Evolutionary conservation across 1,140 invertebrate species (phyloP), one percentile per base, ranked within the genome.

Genomic region (Harpegnathos saltator): DNA sequence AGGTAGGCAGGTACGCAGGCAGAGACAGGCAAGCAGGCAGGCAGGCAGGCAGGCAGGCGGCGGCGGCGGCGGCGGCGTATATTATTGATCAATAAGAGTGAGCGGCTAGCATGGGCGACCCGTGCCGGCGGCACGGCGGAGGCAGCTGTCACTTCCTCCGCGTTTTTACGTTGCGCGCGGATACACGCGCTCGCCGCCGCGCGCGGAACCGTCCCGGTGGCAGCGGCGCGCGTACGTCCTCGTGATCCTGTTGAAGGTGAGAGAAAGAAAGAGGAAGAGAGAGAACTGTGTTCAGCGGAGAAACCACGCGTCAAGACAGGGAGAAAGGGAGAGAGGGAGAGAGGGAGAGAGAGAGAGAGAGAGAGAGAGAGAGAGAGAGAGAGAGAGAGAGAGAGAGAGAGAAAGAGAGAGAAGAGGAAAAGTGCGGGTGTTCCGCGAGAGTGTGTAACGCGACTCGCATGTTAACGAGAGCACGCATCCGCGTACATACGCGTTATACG

Each of bases 41-140:
- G 62, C 74, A 66, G 26, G 11, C 73, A 66, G 22, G 62, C 62
- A 68, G 63, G 22, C 75, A 52, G 61, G 15, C 29, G 29, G 29
- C 29, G 29, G 29, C 38, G 33, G 38, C 54, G 54, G 54, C 50
- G 14, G 62, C 61, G 61, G 62, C n/a, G 85, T 91, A 84, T 93
- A 91, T 93, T 94, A 94, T 94, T 93, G 93, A 94, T 94, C 92
- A 93, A 92, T 92, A 90, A 88, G 75, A 86, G 38, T 44, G 38
- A 44, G 86, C 85, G 87, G 87, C 90, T 90, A 88, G 89, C 87
- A 92, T 92, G 91, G 90, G 85, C 88, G 91, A 90, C 83, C 91
- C 87, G 91, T 92, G 92, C 90, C 91, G 92, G 91, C 90, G 89
- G 90, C 61, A 63, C 61, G 61, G 61, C n/a, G 89, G 91, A 90